Base-by-base conservation (phyloP, 1,140 invertebrate species). In the Scaptomyza graminum region DNA sequence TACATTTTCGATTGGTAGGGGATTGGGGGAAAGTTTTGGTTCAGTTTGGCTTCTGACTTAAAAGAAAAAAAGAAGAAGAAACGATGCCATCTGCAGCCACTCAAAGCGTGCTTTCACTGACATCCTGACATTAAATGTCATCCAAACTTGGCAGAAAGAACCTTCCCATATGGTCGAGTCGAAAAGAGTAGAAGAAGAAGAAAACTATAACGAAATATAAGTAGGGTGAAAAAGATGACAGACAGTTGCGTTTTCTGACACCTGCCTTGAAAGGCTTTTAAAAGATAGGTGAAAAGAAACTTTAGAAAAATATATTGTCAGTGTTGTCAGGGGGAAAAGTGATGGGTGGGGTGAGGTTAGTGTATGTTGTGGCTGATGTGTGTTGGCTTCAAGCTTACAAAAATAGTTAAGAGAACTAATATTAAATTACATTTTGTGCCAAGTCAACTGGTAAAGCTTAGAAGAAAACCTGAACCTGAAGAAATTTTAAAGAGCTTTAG, bases 11-110 rank as follows among this genome's bases (percentile, higher is more conserved):
- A 37, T 22, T 3, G 18, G 18, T 2, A 3, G 18, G 18, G 18
- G 18, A 2, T 22, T 22, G 18, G 28, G 28, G 28, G 28, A 7
- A 31, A 39, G 22, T 57, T 15, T 34, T 9, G 37, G 1, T 34
- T 16, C 25, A 28, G 41, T 64, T 56, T 71, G 62, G 68, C 62
- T 71, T 71, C 68, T 66, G 68, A 52, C 62, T 64, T 57, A 66
- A n/a, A n/a, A n/a, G n/a, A n/a, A n/a, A n/a, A n/a, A n/a, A n/a
- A 67, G 65, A 43, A 51, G 34, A 39, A 41, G 9, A 39, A 8
- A 12, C 37, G 7, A 31, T 46, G 54, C 25, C 68, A 71, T 55
- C 46, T 65, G 67, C 61, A 49, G 41, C 50, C 41, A 62, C 47
- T 63, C 13, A 52, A 52, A 63, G 18, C 55, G 28, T 56, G 13